Conservation (phyloP, 2,888 invertebrate species). For the Melanophora roralis region DNA sequence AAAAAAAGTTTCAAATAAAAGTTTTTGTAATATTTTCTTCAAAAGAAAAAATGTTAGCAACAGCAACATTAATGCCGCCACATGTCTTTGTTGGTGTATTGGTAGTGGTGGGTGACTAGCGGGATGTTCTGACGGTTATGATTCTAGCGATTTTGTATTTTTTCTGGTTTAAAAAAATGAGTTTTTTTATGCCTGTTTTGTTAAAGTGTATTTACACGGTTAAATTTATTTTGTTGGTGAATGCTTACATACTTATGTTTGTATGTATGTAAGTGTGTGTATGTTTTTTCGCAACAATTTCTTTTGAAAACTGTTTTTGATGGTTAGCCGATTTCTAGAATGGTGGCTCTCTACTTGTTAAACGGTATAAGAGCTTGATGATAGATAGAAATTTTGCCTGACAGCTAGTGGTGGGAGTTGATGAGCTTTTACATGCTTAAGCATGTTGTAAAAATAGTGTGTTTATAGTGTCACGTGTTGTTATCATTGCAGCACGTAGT, state of each 20-base stretch:
- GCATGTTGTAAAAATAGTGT: conserved; percentile 39
- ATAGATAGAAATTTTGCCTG: neutral
- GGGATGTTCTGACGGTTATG: conserved; percentile 28
- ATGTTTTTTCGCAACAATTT: neutral
- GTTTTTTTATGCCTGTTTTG: conserved; percentile 55
- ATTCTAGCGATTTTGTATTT: conserved; percentile 34
- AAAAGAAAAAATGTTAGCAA: neutral
- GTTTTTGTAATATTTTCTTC: neutral
- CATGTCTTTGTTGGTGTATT: neutral
- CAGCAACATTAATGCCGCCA: neutral
- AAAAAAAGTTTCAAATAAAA: conserved; percentile 1
- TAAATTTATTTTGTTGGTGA: conserved; percentile 14
- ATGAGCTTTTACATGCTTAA: neutral
- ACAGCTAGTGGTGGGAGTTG: neutral
- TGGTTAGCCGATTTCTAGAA: neutral
- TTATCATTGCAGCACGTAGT: conserved; percentile 76
- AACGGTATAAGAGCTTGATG: neutral
- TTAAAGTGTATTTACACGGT: conserved; percentile 54
- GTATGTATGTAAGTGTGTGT: neutral
- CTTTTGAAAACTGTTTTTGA: conserved; percentile 19
- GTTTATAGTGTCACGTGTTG: conserved; percentile 75
- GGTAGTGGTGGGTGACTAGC: neutral
- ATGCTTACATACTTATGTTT: no score
- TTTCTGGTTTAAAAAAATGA: neutral
- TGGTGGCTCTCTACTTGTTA: neutral